Evolutionary conservation across 2,797 vertebrate species (phyloP), one percentile per base, ranked within the genome.

Genomic region (Phalloptychus januarius): DNA sequence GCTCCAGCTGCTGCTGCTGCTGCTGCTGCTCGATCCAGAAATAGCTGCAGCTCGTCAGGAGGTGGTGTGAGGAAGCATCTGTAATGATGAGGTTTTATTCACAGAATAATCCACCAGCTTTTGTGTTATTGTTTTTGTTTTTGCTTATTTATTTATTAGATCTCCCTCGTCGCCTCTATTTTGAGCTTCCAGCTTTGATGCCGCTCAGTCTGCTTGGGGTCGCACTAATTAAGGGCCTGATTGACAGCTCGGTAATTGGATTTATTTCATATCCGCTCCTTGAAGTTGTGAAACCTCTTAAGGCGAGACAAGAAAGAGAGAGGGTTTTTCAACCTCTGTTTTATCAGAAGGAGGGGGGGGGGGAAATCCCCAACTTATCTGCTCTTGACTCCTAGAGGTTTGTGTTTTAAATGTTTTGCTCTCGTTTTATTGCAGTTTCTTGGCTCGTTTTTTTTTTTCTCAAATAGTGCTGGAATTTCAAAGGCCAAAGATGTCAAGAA

Each of bases 231-330:
- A 93, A 83, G 71, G 61, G 50, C 77, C 71, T 94, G 92, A 94
- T 83, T 92, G 93, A 93, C 93, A 93, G 90, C 89, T 89, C 76
- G 0, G 85, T 94, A 92, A 94, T 92, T 93, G 91, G 92, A 93
- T 93, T 93, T 92, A 91, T 93, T 93, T 93, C 86, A 91, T 94
- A 92, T 91, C 91, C 87, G 88, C 87, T 93, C 83, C 92, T 91
- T 92, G 90, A 93, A 92, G 91, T 92, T 93, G 86, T 89, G 88
- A 85, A 91, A 87, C 87, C 83, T 93, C 87, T 89, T 83, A 87
- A 81, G 58, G 80, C 80, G 69, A 79, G 42, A 72, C 72, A 80
- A 77, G 82, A 88, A 80, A 46, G 45, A 76, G 31, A 28, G 56
- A 38, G 78, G 83, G 86, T 74, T 75, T 82, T 76, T 80, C 69